Evolutionary conservation across 2,888 invertebrate species (phyloP), one percentile per base, ranked within the genome.

Genomic region (Cantharis nigra): DNA sequence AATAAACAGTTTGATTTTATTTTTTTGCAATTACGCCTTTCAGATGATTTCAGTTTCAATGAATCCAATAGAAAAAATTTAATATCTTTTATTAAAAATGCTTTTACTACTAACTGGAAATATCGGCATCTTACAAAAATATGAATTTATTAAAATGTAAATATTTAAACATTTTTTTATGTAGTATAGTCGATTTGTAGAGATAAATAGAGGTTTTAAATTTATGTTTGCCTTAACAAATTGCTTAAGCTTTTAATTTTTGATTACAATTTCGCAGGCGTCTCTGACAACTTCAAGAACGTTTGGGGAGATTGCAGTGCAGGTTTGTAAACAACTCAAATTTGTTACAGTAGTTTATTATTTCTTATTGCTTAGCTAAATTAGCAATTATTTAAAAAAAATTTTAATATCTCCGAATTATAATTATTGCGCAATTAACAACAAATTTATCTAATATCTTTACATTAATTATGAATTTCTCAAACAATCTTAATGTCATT

Each of bases 401-500:
- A 7, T 2, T 49, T 49, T 49, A n/a, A 49, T n/a, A 49, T 49
- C 49, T 49, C n/a, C 0, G n/a, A 49, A 49, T 49, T n/a, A 33
- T 33, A 74, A 75, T 78, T 78, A 33, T 33, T 33, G 5, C 33
- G 0, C 13, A 33, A 33, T 33, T 33, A 33, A 33, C 33, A 13
- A 13, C 33, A 13, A 26, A 69, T 76, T 62, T 69, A 14, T 62
- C 71, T 71, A 72, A 72, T 64, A 69, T 69, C 72, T 71, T 72
- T 18, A 26, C 74, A 75, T 75, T 75, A 74, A 75, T 78, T 78
- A 64, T 65, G 20, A 71, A 72, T 70, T 74, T 77, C 72, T 75
- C 69, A 78, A 75, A 75, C 72, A 76, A 69, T 70, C 76, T 73
- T 76, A 73, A 78, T 73, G 72, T 76, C 73, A 76, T 78, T 78